Percentiles rank a stretch among this genome's conserved stretches.
phyloP scores from a whole-genome alignment of 2,888 invertebrate species.

The Petrolisthes cinctipes region DNA sequence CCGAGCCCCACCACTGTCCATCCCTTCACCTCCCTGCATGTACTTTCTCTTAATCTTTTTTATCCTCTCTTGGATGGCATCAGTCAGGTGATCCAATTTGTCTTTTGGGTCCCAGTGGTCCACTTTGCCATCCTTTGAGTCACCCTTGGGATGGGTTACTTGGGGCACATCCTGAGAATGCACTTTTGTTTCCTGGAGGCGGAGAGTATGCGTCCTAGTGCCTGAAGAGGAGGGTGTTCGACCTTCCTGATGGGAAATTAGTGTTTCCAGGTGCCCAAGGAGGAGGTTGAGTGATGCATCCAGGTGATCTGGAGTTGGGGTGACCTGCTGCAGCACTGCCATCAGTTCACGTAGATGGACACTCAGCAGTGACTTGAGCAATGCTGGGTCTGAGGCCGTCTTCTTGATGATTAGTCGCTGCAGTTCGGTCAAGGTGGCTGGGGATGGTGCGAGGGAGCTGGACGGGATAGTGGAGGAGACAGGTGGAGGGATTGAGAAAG shows the following conservation, averaged over 20 bases:
- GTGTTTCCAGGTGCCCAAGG: constrained; percentile 40
- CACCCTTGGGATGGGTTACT: neutral
- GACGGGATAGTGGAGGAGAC: neutral
- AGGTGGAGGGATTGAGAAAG: neutral
- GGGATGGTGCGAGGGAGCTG: neutral
- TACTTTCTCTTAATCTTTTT: constrained; percentile 44
- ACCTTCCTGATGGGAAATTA: constrained; percentile 16
- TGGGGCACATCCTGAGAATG: neutral
- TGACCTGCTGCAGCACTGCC: constrained; percentile 45
- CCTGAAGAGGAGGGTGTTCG: constrained; percentile 9
- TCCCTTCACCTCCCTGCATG: neutral
- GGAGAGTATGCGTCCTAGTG: neutral
- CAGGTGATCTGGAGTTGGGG: constrained; percentile 34
- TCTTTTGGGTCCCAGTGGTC: neutral
- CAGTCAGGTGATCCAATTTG: constrained; percentile 32
- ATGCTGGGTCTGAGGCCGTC: constrained; percentile 55
- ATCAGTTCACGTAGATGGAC: constrained; percentile 56
- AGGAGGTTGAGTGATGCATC: constrained; percentile 47
- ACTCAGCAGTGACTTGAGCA: constrained; percentile 51
- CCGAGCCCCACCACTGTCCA: neutral
- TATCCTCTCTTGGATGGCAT: constrained; percentile 41
- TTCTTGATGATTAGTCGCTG: constrained; percentile 55
- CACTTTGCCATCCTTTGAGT: neutral
- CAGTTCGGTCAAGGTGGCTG: constrained; percentile 44
- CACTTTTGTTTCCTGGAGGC: neutral